Percentiles rank a stretch among this genome's conserved stretches.
phyloP scores from a whole-genome alignment of 2,113 vertebrate genomes.

The Cyanistes caeruleus region DNA sequence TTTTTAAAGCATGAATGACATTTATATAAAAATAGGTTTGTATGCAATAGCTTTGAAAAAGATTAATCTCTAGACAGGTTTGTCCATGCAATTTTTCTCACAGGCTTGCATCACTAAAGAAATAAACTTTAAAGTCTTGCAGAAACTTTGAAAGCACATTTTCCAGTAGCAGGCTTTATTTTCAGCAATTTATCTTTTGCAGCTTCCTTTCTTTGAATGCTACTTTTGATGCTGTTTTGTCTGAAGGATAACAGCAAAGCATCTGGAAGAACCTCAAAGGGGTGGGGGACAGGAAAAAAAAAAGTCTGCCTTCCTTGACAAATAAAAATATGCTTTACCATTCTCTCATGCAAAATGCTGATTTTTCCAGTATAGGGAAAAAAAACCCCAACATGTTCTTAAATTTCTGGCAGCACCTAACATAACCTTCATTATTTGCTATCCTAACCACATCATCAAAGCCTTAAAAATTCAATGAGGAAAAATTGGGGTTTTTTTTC shows the following conservation, averaged over 20 bases:
- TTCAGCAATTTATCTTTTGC: constrained; percentile 54
- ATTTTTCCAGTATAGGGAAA: background rate
- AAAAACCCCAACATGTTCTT: background rate
- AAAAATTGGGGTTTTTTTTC: background rate
- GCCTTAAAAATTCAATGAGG: constrained; percentile 17
- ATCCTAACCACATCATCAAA: constrained; percentile 28
- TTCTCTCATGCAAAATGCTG: constrained; percentile 2
- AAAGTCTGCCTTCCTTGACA: background rate
- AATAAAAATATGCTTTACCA: constrained; percentile 53
- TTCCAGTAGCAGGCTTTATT: constrained; percentile 57
- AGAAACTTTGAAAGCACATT: constrained; percentile 51
- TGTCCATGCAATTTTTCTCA: background rate
- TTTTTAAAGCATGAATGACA: background rate
- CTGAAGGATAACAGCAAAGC: constrained; percentile 50
- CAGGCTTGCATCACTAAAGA: background rate
- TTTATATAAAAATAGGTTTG: background rate
- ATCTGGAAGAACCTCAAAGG: constrained; percentile 31
- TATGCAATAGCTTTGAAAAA: background rate
- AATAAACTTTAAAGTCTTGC: background rate
- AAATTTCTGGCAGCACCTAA: constrained; percentile 28
- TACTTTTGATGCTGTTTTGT: constrained; percentile 58
- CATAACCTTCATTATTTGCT: constrained; percentile 42
- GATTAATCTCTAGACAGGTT: constrained; percentile 17
- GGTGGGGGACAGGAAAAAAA: background rate
- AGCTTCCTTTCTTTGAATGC: constrained; percentile 58